phyloP scores from a whole-genome alignment of 2,797 vertebrate genomes.

The Perodicticus potto region DNA sequence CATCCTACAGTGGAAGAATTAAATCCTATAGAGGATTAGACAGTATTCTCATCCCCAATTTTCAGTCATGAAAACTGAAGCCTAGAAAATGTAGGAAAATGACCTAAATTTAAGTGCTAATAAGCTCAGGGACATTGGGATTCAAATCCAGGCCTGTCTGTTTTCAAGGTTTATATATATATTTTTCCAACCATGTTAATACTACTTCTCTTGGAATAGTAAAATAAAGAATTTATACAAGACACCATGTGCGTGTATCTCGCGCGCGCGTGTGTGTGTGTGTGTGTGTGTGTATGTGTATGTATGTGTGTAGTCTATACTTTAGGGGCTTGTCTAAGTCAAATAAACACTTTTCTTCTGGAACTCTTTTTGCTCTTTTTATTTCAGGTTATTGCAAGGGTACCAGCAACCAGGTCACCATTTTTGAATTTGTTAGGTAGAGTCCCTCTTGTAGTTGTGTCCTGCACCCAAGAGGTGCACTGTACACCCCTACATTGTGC shows the following conservation, averaged over 20 bases:
- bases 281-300: background rate
- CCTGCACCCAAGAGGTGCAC: no score
- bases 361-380: background rate
- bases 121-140: background rate
- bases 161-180: background rate
- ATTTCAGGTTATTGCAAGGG: no score
- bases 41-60: background rate
- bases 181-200: background rate
- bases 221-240: background rate
- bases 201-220: background rate
- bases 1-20: background rate
- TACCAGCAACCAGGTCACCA: no score
- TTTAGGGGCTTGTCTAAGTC: background rate
- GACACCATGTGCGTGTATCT: background rate
- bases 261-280: background rate
- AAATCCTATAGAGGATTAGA: background rate
- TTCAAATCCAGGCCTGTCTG: background rate
- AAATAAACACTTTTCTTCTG: slow-evolving; percentile 36
- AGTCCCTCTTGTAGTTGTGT: no score
- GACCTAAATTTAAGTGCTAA: background rate
- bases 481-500: no score
- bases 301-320: background rate
- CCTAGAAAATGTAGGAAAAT: slow-evolving; percentile 25
- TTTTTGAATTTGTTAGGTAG: no score
- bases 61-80: background rate